Percentiles rank a stretch among this genome's conserved stretches.
phyloP scores from a whole-genome alignment of 2,888 invertebrate species.

The Pseudococcus jackbeardsleyi region DNA sequence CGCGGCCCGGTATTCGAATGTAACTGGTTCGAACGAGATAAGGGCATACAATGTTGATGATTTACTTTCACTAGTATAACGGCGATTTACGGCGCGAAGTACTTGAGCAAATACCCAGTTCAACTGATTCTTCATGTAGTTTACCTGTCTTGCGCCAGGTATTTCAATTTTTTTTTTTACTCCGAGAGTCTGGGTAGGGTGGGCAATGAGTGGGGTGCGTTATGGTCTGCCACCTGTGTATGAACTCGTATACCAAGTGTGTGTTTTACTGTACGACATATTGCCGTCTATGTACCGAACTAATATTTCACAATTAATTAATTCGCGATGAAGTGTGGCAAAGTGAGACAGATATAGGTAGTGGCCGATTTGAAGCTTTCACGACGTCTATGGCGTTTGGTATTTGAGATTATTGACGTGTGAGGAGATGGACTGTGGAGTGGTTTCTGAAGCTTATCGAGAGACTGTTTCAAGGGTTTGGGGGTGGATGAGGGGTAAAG shows the following conservation, averaged over 20 bases:
- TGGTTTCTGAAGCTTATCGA: background rate
- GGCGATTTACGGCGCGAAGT: slow-evolving; percentile 63
- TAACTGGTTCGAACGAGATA: slow-evolving; percentile 63
- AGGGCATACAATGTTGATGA: slow-evolving; percentile 63
- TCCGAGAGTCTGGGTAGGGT: slow-evolving; percentile 30
- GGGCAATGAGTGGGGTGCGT: slow-evolving; percentile 38
- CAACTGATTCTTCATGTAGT: slow-evolving; percentile 60
- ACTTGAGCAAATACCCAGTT: slow-evolving; percentile 64
- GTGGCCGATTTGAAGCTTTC: background rate
- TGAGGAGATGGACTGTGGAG: background rate
- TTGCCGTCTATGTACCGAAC: background rate
- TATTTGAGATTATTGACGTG: background rate
- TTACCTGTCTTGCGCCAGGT: slow-evolving; percentile 58
- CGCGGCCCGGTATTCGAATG: slow-evolving; percentile 30
- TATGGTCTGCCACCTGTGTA: slow-evolving; percentile 24
- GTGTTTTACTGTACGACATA: background rate
- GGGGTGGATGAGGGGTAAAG: too few relatives aligned
- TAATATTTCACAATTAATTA: slow-evolving; percentile 57
- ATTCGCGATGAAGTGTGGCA: slow-evolving; percentile 25
- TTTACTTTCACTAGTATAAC: slow-evolving; percentile 62
- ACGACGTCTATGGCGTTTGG: background rate
- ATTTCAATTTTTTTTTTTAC: slow-evolving; percentile 20
- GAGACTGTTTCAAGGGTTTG: too few relatives aligned
- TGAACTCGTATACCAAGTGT: background rate
- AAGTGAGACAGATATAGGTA: slow-evolving; percentile 28